These are phyloP conservation scores for Platichthys stellatus DNA, from an alignment of 2,113 vertebrate genomes.

Conservation along the genomic window DNA sequence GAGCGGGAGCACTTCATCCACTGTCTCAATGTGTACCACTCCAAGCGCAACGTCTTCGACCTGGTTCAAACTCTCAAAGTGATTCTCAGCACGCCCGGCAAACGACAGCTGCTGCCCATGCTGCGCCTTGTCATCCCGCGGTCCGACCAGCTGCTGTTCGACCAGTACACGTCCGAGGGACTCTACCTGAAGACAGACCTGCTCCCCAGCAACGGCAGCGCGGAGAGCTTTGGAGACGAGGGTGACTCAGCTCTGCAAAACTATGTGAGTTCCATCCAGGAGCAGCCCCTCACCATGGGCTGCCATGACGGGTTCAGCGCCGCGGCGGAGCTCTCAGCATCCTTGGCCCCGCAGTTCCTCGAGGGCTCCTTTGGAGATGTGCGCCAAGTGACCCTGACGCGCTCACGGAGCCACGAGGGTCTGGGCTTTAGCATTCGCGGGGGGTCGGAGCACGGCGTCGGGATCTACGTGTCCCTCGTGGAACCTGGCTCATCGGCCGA, in stretches of 20 bases:
- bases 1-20: constrained; percentile 93
- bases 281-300: constrained; percentile 17
- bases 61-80: constrained; percentile 91
- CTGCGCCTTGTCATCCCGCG: constrained; percentile 92
- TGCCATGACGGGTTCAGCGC: constrained; percentile 63
- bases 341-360: constrained; percentile 2
- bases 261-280: constrained; percentile 49
- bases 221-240: constrained; percentile 30
- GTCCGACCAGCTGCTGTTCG: constrained; percentile 94
- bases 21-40: constrained; percentile 93
- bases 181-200: constrained; percentile 85
- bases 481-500: constrained; percentile 92
- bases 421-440: constrained; percentile 96
- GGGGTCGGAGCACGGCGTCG: constrained; percentile 92
- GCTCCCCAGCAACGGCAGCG: constrained; percentile 54
- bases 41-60: constrained; percentile 94
- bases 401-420: constrained; percentile 90
- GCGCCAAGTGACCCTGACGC: constrained; percentile 86
- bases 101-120: constrained; percentile 91
- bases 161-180: constrained; percentile 94
- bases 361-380: constrained; percentile 69
- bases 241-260: constrained; percentile 44
- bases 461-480: constrained; percentile 94
- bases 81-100: constrained; percentile 86
- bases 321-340: constrained; percentile 51